phyloP scores from a whole-genome alignment of 2,888 invertebrate species.

The Nudaria mundana region DNA sequence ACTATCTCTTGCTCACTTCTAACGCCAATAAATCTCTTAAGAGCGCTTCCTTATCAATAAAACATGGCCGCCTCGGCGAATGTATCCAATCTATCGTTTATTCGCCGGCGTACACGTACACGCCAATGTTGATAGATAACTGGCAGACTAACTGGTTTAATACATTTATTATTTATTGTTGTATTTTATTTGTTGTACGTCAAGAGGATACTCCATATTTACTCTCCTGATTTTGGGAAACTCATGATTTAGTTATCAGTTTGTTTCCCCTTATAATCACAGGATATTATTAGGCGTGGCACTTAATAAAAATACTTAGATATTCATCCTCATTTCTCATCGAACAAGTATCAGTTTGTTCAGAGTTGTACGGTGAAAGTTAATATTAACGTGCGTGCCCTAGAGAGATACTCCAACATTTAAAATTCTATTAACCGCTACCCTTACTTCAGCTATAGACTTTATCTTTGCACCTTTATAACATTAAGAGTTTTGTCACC shows the following conservation, averaged over 20 bases:
- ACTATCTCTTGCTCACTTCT: too few relatives aligned
- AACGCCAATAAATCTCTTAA: constrained; percentile 38
- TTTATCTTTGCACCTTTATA: constrained; percentile 1
- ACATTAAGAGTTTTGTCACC: constrained; percentile 7
- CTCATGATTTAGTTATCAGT: too few relatives aligned
- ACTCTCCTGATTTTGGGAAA: background rate
- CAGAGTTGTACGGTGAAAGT: too few relatives aligned
- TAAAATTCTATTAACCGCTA: constrained; percentile 1
- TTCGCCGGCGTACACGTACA: constrained; percentile 24
- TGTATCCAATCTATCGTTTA: constrained; percentile 30
- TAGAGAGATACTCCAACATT: constrained; percentile 1
- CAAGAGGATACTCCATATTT: background rate
- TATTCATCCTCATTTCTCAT: too few relatives aligned
- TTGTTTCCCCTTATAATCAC: too few relatives aligned
- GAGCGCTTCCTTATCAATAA: constrained; percentile 45
- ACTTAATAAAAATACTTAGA: too few relatives aligned
- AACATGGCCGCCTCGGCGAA: constrained; percentile 34
- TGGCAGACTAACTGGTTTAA: constrained; percentile 23
- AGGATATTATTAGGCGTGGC: too few relatives aligned
- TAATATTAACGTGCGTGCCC: background rate
- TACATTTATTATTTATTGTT: constrained; percentile 29
- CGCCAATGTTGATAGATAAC: constrained; percentile 25
- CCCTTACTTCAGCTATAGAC: background rate
- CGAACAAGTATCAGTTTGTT: too few relatives aligned
- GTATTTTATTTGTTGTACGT: constrained; percentile 13